A percentile compares a stretch with the other conserved stretches of the same genome.
Evolutionary conservation across 92 coral and sea anemone species (phyloP).

Genomic region (Muricea muricata): DNA sequence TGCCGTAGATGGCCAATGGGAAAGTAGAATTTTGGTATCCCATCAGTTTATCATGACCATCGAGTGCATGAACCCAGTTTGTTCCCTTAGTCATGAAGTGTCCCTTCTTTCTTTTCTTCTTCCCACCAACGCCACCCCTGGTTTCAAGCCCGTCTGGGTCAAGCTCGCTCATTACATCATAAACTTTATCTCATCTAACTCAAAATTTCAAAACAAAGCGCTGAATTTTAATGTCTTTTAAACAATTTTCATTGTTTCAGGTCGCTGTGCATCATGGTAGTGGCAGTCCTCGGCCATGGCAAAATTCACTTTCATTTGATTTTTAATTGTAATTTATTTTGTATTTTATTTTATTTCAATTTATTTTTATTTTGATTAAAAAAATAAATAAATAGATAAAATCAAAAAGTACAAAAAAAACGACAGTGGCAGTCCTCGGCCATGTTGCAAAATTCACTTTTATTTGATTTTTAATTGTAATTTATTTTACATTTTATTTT

Average conservation of each 20-base stretch:
- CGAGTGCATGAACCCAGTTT: slow-evolving; percentile 36
- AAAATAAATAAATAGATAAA: no score
- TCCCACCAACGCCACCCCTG: slow-evolving; percentile 5
- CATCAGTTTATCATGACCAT: slow-evolving; percentile 64
- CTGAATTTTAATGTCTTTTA: not conserved
- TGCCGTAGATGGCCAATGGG: slow-evolving; percentile 71
- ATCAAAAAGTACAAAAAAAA: no score
- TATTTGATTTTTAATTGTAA: not conserved
- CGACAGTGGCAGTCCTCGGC: slow-evolving; percentile 7
- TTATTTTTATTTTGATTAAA: no score
- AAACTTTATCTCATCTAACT: not conserved
- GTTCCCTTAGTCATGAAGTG: slow-evolving; percentile 16
- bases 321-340: slow-evolving; percentile 1
- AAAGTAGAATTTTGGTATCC: slow-evolving; percentile 63
- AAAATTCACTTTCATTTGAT: not conserved
- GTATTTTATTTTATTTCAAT: no score
- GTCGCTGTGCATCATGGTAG: not conserved
- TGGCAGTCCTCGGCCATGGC: slow-evolving; percentile 7
- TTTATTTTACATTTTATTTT: no score
- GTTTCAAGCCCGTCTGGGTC: slow-evolving; percentile 20
- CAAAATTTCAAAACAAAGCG: not conserved
- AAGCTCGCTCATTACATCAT: slow-evolving; percentile 21
- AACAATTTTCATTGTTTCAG: no score
- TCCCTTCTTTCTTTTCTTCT: slow-evolving; percentile 7
- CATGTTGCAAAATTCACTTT: not conserved